phyloP scores from a whole-genome alignment of 2,113 vertebrate species.

The Dicerorhinus sumatrensis region DNA sequence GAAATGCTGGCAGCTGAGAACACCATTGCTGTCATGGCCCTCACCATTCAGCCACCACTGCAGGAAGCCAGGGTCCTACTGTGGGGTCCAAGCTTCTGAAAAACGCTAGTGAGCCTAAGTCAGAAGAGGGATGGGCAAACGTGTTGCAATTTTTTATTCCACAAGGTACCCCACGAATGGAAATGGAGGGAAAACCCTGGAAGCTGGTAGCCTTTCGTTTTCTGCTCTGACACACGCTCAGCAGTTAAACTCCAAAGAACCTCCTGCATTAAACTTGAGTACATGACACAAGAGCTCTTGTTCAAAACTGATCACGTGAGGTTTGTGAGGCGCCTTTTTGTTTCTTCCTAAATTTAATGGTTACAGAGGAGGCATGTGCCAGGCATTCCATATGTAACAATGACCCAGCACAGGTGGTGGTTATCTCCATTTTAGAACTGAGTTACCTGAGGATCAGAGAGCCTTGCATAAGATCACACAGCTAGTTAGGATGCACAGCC shows the following conservation, averaged over 20 bases:
- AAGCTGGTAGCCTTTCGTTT: not conserved
- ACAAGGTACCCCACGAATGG: not conserved
- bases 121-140: not conserved
- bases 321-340: not conserved
- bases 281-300: not conserved
- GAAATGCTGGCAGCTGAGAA: not conserved
- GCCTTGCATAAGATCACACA: not conserved
- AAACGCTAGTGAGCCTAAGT: not conserved
- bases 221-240: not conserved
- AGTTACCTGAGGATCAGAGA: not conserved
- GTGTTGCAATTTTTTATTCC: not conserved
- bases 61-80: not conserved
- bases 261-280: not conserved
- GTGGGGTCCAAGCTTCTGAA: not conserved
- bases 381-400: not conserved
- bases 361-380: not conserved
- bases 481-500: not conserved
- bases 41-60: not conserved
- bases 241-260: not conserved
- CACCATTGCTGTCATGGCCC: not conserved
- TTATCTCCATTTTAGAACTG: constrained; percentile 1
- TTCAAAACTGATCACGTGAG: not conserved
- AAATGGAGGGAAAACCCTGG: not conserved
- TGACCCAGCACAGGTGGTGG: not conserved
- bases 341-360: constrained; percentile 38